Evolutionary conservation across 2,888 invertebrate species (phyloP), one percentile per base, ranked within the genome.

Genomic region (Seladonia tumulorum): DNA sequence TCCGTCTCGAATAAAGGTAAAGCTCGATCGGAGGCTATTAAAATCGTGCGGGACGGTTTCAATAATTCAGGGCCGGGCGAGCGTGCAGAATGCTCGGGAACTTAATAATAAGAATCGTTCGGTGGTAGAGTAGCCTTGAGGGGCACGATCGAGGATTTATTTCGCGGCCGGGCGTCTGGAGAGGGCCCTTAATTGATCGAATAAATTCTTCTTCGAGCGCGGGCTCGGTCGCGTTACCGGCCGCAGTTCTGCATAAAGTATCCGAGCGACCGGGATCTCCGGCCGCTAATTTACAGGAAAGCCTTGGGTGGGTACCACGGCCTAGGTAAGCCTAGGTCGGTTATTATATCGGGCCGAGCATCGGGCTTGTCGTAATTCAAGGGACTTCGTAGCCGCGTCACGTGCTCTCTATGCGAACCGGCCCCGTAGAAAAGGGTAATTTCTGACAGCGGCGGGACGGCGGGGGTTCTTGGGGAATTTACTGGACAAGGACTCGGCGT

Each of bases 401-500:
- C 83, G 73, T 57, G 80, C 53, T 57, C 47, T 22, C 47, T 18
- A 16, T 8, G 22, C 16, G 29, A 57, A 10, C n/a, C n/a, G 57
- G n/a, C 57, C 53, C 39, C 12, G 39, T 18, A 29, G 39, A 35
- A 49, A 83, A 42, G 63, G 66, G 45, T 63, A n/a, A 76, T 72
- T 68, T 35, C 47, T 16, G 47, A 22, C 45, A 39, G 70, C 71
- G 42, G 29, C 22, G n/a, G 12, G 63, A 25, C 35, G 42, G n/a
- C 47, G 14, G 16, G 79, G n/a, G 70, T 76, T 35, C 47, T 84
- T 75, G 66, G 81, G 57, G 86, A 86, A 90, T 90, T 90, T 89
- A 90, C 85, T 66, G 82, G 74, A 85, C 85, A 77, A 83, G 83
- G 81, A 79, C 85, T 83, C 76, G 39, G 45, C 83, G 75, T 78